These are phyloP conservation scores for Anolis sagrei DNA, from an alignment of 2,113 vertebrate genomes.

Conservation along the genomic window DNA sequence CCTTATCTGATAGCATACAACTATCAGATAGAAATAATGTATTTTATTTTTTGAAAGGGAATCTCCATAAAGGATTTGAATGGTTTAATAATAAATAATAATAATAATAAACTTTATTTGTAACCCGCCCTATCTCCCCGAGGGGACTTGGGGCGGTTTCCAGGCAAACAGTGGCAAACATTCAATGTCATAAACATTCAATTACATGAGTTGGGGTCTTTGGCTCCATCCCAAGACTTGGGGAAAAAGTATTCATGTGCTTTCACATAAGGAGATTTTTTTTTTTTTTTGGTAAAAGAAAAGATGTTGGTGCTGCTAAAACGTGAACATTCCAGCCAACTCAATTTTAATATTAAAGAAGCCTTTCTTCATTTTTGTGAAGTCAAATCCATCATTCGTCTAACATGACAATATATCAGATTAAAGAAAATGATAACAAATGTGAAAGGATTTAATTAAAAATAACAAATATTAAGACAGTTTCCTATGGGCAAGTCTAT, in stretches of 20 bases:
- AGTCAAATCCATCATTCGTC: constrained; percentile 33
- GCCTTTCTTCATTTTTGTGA: constrained; percentile 14
- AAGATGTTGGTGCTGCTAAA: not conserved
- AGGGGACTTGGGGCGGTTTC: no score
- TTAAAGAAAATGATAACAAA: constrained; percentile 20
- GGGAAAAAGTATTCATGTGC: not conserved
- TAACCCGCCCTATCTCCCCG: no score
- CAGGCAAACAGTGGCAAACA: no score
- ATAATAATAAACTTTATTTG: no score
- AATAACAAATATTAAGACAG: constrained; percentile 29
- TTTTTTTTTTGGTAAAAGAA: not conserved
- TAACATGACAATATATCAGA: not conserved
- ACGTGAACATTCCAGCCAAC: not conserved
- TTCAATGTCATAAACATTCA: no score
- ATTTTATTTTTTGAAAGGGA: not conserved
- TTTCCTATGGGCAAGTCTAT: not conserved
- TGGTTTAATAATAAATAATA: not conserved
- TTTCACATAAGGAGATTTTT: not conserved
- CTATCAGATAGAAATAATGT: not conserved
- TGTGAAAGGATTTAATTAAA: constrained; percentile 31
- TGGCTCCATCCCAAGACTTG: not conserved
- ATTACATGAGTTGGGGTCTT: not conserved
- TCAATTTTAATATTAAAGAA: constrained; percentile 33
- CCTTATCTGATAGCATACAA: no score
- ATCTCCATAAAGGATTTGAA: not conserved